These are phyloP conservation scores for Cephus runcator DNA, from an alignment of 2,888 invertebrate genomes.

Conservation along the genomic window DNA sequence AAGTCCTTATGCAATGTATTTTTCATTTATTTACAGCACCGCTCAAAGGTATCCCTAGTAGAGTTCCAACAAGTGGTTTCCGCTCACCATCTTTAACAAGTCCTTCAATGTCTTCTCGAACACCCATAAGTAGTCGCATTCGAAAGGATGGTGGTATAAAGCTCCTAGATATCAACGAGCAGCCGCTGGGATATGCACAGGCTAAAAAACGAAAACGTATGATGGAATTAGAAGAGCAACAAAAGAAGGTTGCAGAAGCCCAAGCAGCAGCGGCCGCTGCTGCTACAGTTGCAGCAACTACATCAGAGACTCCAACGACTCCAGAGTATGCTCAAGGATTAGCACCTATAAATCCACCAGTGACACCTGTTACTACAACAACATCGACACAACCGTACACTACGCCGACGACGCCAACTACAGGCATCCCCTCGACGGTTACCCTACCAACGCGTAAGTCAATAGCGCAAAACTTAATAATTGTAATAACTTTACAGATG, in stretches of 20 bases:
- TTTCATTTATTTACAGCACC: constrained; percentile 74
- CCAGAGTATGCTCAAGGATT: constrained; percentile 88
- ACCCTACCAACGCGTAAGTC: neutral
- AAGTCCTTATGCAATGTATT: neutral
- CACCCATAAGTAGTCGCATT: constrained; percentile 69
- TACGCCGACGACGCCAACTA: constrained; percentile 51
- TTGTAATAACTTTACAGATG: constrained; percentile 2
- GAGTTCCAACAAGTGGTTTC: constrained; percentile 77
- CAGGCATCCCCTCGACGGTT: constrained; percentile 44
- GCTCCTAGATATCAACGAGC: constrained; percentile 92
- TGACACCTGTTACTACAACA: constrained; percentile 52
- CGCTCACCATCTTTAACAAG: constrained; percentile 68
- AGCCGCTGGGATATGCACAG: constrained; percentile 84
- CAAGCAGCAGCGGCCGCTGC: constrained; percentile 61
- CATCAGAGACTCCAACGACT: constrained; percentile 67
- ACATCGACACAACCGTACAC: constrained; percentile 44
- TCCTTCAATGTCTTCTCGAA: constrained; percentile 68
- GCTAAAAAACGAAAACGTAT: constrained; percentile 90
- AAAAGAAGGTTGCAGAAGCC: constrained; percentile 71
- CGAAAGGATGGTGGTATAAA: constrained; percentile 94
- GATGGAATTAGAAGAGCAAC: constrained; percentile 76
- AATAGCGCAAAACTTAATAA: neutral
- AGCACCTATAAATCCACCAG: constrained; percentile 71
- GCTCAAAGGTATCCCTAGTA: constrained; percentile 89
- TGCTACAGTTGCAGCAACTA: constrained; percentile 50